Conservation (phyloP, 2,888 invertebrate species). For the Penaeus monodon region DNA sequence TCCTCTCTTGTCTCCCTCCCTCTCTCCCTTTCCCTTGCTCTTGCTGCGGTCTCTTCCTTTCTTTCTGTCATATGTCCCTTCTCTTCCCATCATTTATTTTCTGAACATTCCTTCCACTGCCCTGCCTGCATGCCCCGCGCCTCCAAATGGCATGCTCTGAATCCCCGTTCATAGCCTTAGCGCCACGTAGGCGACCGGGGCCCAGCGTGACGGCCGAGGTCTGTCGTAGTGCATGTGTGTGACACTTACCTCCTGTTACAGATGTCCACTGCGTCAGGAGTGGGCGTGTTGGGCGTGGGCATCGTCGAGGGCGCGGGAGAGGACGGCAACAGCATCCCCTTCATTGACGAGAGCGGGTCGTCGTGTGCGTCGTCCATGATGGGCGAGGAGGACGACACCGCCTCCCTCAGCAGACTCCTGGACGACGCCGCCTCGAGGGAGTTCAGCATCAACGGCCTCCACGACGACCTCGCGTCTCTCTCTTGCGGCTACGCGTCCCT, state of each 20-base stretch:
- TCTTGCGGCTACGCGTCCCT: constrained; percentile 62
- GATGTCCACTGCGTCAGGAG: constrained; percentile 48
- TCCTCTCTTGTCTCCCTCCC: background rate
- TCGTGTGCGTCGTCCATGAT: constrained; percentile 61
- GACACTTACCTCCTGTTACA: constrained; percentile 30
- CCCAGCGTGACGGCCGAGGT: background rate
- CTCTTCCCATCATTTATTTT: background rate
- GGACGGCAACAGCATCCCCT: constrained; percentile 51
- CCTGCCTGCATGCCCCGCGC: background rate
- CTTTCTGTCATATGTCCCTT: background rate
- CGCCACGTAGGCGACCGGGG: constrained; percentile 11
- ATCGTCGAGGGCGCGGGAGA: constrained; percentile 7
- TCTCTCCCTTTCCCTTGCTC: constrained; percentile 1
- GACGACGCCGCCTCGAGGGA: constrained; percentile 62
- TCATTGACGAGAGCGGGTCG: constrained; percentile 64
- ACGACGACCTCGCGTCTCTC: constrained; percentile 60
- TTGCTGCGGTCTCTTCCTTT: background rate
- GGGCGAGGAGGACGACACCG: constrained; percentile 58
- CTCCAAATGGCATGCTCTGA: background rate
- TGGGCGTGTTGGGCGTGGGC: constrained; percentile 32
- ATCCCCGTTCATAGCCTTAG: background rate
- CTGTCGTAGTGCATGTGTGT: constrained; percentile 20
- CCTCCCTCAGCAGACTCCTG: constrained; percentile 57
- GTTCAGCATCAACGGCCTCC: constrained; percentile 63
- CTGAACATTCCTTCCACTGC: background rate